Percentiles rank a stretch among this genome's conserved stretches.
phyloP scores from a whole-genome alignment of 2,797 vertebrate genomes.

The Sphenodon punctatus region DNA sequence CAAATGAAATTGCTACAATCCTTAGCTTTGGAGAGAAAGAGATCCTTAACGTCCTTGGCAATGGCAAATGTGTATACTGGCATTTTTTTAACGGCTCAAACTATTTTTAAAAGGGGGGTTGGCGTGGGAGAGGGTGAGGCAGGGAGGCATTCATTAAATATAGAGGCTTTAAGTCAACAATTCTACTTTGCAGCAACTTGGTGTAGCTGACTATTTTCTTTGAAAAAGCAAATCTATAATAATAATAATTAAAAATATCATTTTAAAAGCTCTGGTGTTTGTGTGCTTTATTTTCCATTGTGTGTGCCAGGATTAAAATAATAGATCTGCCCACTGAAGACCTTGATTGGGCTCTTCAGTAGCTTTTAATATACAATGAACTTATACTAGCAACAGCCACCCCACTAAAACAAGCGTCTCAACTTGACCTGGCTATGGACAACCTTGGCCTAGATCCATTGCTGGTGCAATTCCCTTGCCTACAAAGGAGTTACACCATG shows the following conservation, averaged over 20 bases:
- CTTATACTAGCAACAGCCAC: not conserved
- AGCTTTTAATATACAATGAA: no score
- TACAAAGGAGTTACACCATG: fast-evolving
- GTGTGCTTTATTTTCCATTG: not conserved
- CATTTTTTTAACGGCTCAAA: not conserved
- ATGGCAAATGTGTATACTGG: not conserved
- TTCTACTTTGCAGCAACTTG: constrained; percentile 45
- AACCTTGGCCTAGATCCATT: not conserved
- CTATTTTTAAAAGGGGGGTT: constrained; percentile 47
- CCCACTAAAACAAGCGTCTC: no score
- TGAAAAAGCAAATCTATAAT: constrained; percentile 45
- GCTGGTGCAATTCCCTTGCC: not conserved
- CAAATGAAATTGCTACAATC: constrained; percentile 35
- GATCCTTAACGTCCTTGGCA: not conserved
- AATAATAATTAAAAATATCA: constrained; percentile 57
- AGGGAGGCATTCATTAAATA: constrained; percentile 54
- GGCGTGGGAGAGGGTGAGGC: no score
- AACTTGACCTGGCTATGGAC: no score
- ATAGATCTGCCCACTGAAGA: no score
- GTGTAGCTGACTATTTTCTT: constrained; percentile 56
- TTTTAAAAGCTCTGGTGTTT: not conserved
- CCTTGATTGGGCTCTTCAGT: no score
- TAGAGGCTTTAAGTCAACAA: constrained; percentile 61
- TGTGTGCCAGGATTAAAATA: not conserved
- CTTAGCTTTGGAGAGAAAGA: constrained; percentile 44